A percentile compares a stretch with the other conserved stretches of the same genome.
Conservation (phyloP, 2,113 vertebrate genomes). For the Corythornis vintsioides region DNA sequence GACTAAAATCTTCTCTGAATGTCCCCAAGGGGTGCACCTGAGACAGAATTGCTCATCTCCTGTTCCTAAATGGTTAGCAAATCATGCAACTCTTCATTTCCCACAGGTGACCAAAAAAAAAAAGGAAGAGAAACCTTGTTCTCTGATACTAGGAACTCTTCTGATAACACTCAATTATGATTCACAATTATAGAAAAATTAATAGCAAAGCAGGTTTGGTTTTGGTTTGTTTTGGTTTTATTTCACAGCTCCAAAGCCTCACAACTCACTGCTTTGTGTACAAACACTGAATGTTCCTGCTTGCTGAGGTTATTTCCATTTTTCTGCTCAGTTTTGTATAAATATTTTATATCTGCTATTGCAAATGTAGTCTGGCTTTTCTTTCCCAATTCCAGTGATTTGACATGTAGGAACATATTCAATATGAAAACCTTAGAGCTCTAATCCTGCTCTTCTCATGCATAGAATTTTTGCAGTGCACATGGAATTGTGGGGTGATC, state of each 20-base stretch:
- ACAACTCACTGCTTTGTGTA: not conserved
- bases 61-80: slow-evolving; percentile 13
- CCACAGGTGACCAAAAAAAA: not conserved
- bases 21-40: slow-evolving; percentile 6
- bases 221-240: not conserved
- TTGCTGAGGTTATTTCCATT: slow-evolving; percentile 1
- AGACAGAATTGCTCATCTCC: slow-evolving; percentile 11
- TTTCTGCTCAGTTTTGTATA: not conserved
- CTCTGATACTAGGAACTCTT: not conserved
- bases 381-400: not conserved
- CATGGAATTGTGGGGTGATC: not conserved
- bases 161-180: not conserved
- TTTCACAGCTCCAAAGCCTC: not conserved
- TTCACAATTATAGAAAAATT: not conserved
- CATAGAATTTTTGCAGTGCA: not conserved
- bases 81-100: not conserved
- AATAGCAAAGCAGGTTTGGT: not conserved
- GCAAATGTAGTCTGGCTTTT: not conserved
- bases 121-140: not conserved
- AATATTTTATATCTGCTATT: not conserved
- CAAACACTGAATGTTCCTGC: not conserved
- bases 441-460: not conserved
- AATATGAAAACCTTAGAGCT: not conserved
- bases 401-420: not conserved
- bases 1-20: not conserved